A percentile compares a stretch with the other conserved stretches of the same genome.
Evolutionary conservation across 2,888 invertebrate species (phyloP).

Genomic region (Parnassius orleans): DNA sequence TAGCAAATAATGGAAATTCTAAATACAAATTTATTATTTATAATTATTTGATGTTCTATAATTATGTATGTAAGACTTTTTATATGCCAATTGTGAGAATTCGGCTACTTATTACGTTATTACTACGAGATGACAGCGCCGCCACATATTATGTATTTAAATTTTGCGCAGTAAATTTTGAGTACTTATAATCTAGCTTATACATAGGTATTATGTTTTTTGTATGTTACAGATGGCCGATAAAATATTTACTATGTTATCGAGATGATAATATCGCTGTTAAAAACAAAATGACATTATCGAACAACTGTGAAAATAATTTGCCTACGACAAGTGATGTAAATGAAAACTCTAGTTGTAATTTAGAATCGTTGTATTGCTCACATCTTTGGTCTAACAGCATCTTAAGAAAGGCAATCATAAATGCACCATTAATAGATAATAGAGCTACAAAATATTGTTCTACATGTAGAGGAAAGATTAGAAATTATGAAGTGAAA

Average conservation of each 20-base stretch:
- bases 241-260: conserved; percentile 33
- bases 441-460: conserved; percentile 61
- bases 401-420: conserved; percentile 54
- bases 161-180: too few species aligned
- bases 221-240: conserved; percentile 40
- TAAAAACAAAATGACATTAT: conserved; percentile 56
- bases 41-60: too few species aligned
- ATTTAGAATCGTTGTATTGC: conserved; percentile 66
- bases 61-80: too few species aligned
- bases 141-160: too few species aligned
- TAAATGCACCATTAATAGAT: conserved; percentile 51
- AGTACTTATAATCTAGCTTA: too few species aligned
- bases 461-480: conserved; percentile 69
- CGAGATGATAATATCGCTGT: conserved; percentile 28
- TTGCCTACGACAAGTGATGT: conserved; percentile 42
- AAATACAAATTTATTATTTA: too few species aligned
- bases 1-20: too few species aligned
- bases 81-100: too few species aligned
- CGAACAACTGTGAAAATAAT: conserved; percentile 48
- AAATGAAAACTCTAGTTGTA: conserved; percentile 49
- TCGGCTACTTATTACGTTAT: too few species aligned
- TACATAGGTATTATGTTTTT: conserved; percentile 10
- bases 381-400: conserved; percentile 69
- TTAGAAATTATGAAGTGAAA: conserved; percentile 69
- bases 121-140: too few species aligned